Base-by-base conservation (phyloP, 1,140 invertebrate species). In the Ceratina australensis region DNA sequence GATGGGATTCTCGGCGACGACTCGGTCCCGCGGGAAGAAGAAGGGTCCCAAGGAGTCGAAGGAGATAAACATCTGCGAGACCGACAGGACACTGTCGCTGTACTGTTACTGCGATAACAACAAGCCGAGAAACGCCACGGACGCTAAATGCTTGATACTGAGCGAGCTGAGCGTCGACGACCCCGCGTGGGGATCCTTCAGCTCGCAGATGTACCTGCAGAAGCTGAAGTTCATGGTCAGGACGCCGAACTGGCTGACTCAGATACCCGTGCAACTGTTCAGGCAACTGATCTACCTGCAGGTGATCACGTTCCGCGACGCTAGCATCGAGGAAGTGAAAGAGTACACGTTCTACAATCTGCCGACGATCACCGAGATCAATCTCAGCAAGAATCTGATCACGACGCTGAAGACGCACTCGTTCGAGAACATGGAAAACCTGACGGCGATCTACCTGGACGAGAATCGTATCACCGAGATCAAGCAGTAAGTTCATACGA, bases 381-480 rank as follows among this genome's bases (percentile, higher is more conserved):
- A 93, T 8, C 87, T 97, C 42, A 93, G 93, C 1, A 93, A 94
- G 59, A 96, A 96, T 89, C 92, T 93, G 78, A 96, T 97, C 15
- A 91, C 93, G 72, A 92, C 86, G 0, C 86, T 97, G 60, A 93
- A 93, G 71, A 93, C 93, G 81, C 93, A 95, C 82, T 93, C 96
- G 0, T 95, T 97, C 83, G 93, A 94, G 22, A 93, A 95, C 81
- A 92, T 96, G 78, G 93, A 93, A 0, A 94, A 94, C 74, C 89
- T 97, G 59, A 93, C 93, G 10, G 91, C 93, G 5, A 93, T 97
- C 68, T 95, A 94, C 88, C 90, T 97, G 72, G 94, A 95, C 74
- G 94, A 95, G 64, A 97, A 97, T 88, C 92, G 93, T 80, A 95
- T 97, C 59, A 89, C 93, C 2, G 95, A 96, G 87, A 94, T 97